These are phyloP conservation scores for Cyrtodaria siliqua DNA, from an alignment of 2,888 invertebrate species.

Conservation along the genomic window DNA sequence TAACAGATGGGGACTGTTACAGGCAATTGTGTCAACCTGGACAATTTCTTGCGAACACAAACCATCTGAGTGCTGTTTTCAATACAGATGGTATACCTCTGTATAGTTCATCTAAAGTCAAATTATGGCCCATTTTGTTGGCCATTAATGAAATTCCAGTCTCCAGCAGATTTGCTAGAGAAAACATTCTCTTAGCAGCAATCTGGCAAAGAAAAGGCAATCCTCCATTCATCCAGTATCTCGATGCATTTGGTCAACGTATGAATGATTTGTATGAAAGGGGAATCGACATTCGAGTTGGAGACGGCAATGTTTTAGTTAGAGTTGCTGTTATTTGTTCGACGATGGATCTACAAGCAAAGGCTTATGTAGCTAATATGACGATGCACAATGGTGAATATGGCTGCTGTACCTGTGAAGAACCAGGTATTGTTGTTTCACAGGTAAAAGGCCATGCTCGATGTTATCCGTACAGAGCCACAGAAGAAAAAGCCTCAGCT, in stretches of 20 bases:
- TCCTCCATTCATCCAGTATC: constrained; percentile 29
- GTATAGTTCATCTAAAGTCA: constrained; percentile 7
- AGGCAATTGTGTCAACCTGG: constrained; percentile 27
- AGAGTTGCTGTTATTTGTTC: no score
- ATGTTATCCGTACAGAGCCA: constrained; percentile 10
- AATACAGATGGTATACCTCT: constrained; percentile 6
- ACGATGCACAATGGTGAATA: no score
- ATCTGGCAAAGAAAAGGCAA: constrained; percentile 47
- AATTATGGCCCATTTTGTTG: constrained; percentile 1
- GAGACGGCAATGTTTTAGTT: background rate
- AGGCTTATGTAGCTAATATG: no score
- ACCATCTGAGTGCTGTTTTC: constrained; percentile 3
- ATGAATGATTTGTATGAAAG: constrained; percentile 13
- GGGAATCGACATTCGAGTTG: constrained; percentile 23
- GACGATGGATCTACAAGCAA: no score
- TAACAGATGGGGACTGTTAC: constrained; percentile 40
- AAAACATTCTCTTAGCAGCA: constrained; percentile 45
- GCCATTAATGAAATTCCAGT: constrained; percentile 4
- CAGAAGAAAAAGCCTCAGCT: background rate
- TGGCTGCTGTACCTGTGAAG: no score
- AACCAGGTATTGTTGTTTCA: constrained; percentile 32
- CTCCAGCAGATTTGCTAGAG: background rate
- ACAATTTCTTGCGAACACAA: constrained; percentile 7
- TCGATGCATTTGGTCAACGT: constrained; percentile 27
- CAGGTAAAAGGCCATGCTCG: constrained; percentile 43